Conservation (phyloP, 2,797 vertebrate genomes). For the Neosilurus hyrtlii region DNA sequence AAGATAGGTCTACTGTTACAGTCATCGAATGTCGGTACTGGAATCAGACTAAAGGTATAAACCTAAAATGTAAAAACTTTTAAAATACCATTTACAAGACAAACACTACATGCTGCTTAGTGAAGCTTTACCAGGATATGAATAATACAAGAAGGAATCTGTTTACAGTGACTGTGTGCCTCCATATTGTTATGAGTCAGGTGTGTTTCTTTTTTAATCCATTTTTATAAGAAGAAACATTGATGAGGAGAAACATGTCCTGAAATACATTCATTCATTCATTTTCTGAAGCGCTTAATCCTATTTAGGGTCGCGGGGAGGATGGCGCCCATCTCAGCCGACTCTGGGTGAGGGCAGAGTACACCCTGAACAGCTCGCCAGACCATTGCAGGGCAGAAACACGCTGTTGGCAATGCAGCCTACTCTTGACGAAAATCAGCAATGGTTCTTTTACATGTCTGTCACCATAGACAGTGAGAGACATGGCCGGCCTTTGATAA, state of each 20-base stretch:
- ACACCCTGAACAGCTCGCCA: too few species aligned
- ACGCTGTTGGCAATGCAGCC: too few species aligned
- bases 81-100: neutral
- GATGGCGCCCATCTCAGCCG: too few species aligned
- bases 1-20: neutral
- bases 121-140: neutral
- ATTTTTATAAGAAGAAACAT: neutral
- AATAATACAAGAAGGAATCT: neutral
- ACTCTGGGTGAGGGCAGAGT: too few species aligned
- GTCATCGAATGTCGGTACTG: neutral
- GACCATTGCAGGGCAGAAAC: too few species aligned
- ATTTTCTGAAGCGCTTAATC: too few species aligned
- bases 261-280: neutral
- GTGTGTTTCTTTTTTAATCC: neutral
- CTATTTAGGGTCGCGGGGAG: too few species aligned
- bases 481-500: too few species aligned
- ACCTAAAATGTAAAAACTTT: neutral
- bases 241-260: neutral
- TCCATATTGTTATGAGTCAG: neutral
- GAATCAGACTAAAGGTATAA: neutral
- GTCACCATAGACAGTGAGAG: too few species aligned
- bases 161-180: neutral
- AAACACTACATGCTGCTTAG: neutral
- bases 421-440: too few species aligned
- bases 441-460: too few species aligned